Evolutionary conservation across 2,797 vertebrate species (phyloP).

Genomic region (Chaetophractus vellerosus): DNA sequence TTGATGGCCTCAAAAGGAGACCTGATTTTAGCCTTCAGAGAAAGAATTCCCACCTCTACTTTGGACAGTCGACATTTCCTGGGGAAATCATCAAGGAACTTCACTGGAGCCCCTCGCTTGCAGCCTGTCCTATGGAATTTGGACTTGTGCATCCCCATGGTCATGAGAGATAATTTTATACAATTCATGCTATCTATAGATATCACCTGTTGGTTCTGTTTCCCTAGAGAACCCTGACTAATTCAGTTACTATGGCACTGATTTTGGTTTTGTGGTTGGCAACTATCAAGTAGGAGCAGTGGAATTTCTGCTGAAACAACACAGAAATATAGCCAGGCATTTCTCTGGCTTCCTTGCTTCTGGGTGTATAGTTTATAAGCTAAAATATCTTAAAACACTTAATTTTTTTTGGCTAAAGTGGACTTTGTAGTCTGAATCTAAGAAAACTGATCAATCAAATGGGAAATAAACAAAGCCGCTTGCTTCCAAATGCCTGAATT

Average conservation of each 20-base stretch:
- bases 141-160: too few relatives aligned
- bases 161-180: too few relatives aligned
- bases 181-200: too few relatives aligned
- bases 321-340: background rate
- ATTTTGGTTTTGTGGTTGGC: background rate
- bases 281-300: background rate
- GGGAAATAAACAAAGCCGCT: background rate
- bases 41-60: too few relatives aligned
- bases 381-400: background rate
- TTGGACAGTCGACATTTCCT: too few relatives aligned
- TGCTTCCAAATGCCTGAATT: background rate
- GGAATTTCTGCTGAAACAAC: background rate
- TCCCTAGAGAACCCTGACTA: too few relatives aligned
- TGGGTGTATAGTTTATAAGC: background rate
- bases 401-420: background rate
- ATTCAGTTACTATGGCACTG: background rate
- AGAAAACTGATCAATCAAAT: background rate
- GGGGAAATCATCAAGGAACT: too few relatives aligned
- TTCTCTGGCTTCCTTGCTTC: conserved; percentile 9
- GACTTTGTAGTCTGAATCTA: background rate
- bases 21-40: too few relatives aligned
- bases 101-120: too few relatives aligned
- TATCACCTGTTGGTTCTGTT: too few relatives aligned
- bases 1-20: too few relatives aligned
- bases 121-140: too few relatives aligned